Evolutionary conservation across 2,888 invertebrate species (phyloP).

Genomic region (Agrilus cyanescens): DNA sequence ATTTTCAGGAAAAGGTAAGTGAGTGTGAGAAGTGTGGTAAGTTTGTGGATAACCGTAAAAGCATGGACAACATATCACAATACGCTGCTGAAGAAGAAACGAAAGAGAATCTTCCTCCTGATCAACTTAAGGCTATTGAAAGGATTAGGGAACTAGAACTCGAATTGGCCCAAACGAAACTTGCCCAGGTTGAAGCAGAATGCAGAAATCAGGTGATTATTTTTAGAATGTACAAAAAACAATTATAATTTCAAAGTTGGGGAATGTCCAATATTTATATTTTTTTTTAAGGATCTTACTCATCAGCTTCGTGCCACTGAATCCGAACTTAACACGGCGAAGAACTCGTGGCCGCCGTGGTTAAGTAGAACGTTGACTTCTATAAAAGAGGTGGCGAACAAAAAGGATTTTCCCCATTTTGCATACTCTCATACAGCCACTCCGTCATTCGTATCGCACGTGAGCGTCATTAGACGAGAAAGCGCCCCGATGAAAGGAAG

Average conservation of each 20-base stretch:
- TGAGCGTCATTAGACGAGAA: conserved; percentile 35
- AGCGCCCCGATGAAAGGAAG: conserved; percentile 33
- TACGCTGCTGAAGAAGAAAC: conserved; percentile 7
- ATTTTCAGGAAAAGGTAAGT: conserved; percentile 41
- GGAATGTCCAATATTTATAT: not conserved
- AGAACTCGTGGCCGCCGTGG: conserved; percentile 84
- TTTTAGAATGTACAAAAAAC: not conserved
- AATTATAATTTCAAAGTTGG: not conserved
- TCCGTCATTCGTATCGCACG: conserved; percentile 34
- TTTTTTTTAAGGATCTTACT: conserved; percentile 59
- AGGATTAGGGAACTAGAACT: conserved; percentile 83
- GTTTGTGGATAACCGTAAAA: conserved; percentile 14
- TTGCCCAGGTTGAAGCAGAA: conserved; percentile 94
- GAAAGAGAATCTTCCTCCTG: conserved; percentile 16
- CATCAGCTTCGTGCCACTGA: conserved; percentile 79
- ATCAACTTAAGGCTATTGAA: conserved; percentile 44
- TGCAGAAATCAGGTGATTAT: conserved; percentile 74
- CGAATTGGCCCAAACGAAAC: conserved; percentile 91
- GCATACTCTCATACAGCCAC: conserved; percentile 23
- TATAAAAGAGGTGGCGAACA: conserved; percentile 61
- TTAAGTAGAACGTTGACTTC: conserved; percentile 81
- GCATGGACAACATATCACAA: conserved; percentile 7
- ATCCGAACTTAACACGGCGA: conserved; percentile 58
- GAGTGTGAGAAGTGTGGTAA: conserved; percentile 42
- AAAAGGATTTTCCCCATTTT: conserved; percentile 35